Evolutionary conservation across 1,140 invertebrate species (phyloP), one percentile per base, ranked within the genome.

Genomic region (Bombus terrestris): DNA sequence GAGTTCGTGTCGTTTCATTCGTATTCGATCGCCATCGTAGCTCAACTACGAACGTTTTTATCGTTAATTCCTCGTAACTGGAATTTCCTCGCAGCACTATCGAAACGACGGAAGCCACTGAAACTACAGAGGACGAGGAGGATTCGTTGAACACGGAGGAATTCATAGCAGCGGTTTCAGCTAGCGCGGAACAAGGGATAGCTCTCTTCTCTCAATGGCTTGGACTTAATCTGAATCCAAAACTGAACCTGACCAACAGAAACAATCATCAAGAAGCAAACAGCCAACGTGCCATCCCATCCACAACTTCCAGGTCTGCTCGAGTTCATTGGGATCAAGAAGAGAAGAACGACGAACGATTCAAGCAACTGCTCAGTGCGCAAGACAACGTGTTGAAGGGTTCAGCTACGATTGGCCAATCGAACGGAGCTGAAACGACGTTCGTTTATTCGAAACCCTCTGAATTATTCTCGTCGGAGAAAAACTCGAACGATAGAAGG

Each of bases 151-250:
- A 94, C 82, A 94, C 95, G 15, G 95, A 95, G 22, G 95, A 95
- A 47, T 73, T 96, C 25, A 94, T 96, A 77, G 95, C 95, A 2
- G 95, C 95, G 0, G 95, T 96, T 2, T 96, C 95, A 18, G 95
- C 95, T 15, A 95, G 95, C 68, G 96, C 96, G 4, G 95, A 96
- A 72, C 94, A 96, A 43, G 95, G 96, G 1, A 95, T 96, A 68
- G 95, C 95, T 25, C 89, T 96, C 28, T 95, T 96, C 80, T 95
- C 93, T 1, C 95, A 95, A 76, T 95, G 96, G 92, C 87, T 96
- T 12, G 95, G 95, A 13, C 81, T 95, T 0, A 95, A 93, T 79
- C 66, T 95, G 22, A 92, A 91, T n/a, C 93, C 94, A 13, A 93
- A 91, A 57, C 12, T 93, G n/a, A 95, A 95, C 76, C 12, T 89